A percentile compares a stretch with the other conserved stretches of the same genome.
These are phyloP conservation scores for Anomalospiza imberbis DNA, from an alignment of 2,797 vertebrate genomes.

Conservation along the genomic window DNA sequence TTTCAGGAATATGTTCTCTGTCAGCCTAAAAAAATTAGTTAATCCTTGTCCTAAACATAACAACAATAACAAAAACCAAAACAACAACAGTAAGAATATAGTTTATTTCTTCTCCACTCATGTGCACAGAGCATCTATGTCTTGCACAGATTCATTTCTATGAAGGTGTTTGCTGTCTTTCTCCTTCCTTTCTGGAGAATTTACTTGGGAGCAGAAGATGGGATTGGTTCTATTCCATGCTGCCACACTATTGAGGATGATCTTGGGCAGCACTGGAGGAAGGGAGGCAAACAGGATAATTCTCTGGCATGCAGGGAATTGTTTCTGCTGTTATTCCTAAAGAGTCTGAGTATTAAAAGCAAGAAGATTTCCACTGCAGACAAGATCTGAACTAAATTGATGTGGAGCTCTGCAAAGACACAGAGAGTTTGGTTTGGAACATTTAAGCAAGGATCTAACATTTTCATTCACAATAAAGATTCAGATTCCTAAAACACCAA, in stretches of 20 bases:
- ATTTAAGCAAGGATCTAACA: background rate
- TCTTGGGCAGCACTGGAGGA: background rate
- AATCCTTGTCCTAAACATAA: background rate
- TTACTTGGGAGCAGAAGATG: background rate
- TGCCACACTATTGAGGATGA: fast-evolving
- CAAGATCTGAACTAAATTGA: background rate
- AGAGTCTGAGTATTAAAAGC: background rate
- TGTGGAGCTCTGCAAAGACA: background rate
- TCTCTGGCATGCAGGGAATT: background rate
- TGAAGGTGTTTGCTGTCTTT: background rate
- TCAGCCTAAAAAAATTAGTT: background rate
- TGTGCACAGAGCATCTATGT: background rate
- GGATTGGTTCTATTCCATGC: background rate
- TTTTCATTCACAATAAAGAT: background rate
- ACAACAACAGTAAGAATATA: background rate
- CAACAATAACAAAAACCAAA: too few species aligned
- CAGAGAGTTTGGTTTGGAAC: background rate
- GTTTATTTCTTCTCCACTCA: background rate
- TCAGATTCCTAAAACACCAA: background rate
- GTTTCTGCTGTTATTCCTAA: background rate
- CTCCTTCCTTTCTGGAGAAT: background rate
- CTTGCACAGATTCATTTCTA: background rate
- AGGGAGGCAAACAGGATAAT: background rate
- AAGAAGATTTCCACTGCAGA: background rate
- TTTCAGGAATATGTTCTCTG: background rate